Percentiles rank a stretch among this genome's conserved stretches.
Conservation (phyloP, 2,113 vertebrate species). For the Camelus bactrianus region DNA sequence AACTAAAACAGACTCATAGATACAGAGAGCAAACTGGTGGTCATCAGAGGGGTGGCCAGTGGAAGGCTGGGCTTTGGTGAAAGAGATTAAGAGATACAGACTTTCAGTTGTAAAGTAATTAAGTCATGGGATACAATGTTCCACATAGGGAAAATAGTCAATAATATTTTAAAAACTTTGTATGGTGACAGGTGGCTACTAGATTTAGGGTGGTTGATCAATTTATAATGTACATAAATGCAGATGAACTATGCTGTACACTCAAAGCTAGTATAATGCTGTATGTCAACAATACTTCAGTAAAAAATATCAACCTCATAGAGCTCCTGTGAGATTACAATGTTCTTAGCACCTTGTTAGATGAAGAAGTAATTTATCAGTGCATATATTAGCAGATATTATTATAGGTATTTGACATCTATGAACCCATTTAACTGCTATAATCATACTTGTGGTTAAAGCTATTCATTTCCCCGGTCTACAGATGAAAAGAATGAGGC, state of each 20-base stretch:
- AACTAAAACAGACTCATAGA: neutral
- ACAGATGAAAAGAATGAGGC: neutral
- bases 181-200: neutral
- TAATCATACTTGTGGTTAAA: neutral
- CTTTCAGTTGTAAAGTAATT: neutral
- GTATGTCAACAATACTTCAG: neutral
- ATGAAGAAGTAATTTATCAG: slow-evolving; percentile 37
- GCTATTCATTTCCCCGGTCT: neutral
- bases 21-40: neutral
- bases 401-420: neutral
- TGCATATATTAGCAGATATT: neutral
- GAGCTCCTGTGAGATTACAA: neutral
- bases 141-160: too few relatives aligned
- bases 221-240: neutral
- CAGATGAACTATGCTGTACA: neutral
- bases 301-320: neutral
- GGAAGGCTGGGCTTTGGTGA: neutral
- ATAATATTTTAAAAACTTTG: neutral
- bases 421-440: slow-evolving; percentile 38
- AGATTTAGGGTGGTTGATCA: neutral
- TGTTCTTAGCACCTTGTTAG: neutral
- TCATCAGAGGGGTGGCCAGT: neutral
- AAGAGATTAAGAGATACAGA: neutral
- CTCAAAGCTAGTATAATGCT: neutral
- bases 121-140: neutral